Evolutionary conservation across 2,113 vertebrate species (phyloP).

Genomic region (Carollia perspicillata): DNA sequence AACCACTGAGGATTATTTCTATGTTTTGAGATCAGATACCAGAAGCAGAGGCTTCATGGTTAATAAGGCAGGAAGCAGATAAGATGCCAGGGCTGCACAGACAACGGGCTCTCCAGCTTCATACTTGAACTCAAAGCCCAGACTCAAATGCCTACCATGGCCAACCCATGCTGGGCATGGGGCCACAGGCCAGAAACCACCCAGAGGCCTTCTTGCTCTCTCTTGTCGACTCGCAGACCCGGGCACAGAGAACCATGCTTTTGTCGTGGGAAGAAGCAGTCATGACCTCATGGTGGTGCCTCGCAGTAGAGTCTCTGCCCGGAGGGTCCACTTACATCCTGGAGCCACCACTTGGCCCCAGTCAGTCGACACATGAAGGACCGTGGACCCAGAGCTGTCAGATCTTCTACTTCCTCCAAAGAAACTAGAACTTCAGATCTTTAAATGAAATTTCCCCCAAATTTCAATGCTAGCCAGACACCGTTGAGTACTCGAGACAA

Average conservation of each 20-base stretch:
- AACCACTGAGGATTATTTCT: neutral
- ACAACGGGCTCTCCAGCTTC: neutral
- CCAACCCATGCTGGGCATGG: neutral
- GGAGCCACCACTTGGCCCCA: no score
- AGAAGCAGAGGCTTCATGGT: neutral
- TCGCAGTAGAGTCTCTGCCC: neutral
- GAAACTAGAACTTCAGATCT: neutral
- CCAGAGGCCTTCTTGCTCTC: neutral
- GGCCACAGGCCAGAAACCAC: neutral
- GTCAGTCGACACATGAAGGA: neutral
- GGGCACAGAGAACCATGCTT: neutral
- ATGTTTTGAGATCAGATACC: neutral
- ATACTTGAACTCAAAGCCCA: neutral
- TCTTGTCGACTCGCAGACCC: neutral
- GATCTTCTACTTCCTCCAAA: neutral
- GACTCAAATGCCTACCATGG: neutral
- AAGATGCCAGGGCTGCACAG: neutral
- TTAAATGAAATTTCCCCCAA: neutral
- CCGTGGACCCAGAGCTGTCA: accelerated
- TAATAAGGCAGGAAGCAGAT: neutral
- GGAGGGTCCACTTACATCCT: accelerated
- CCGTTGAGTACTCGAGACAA: neutral
- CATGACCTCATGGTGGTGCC: neutral
- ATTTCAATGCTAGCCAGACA: neutral
- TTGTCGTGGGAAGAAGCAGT: neutral